Percentiles rank a stretch among this genome's conserved stretches.
Conservation (phyloP, 2,888 invertebrate genomes). For the Diachrysia chrysitis region DNA sequence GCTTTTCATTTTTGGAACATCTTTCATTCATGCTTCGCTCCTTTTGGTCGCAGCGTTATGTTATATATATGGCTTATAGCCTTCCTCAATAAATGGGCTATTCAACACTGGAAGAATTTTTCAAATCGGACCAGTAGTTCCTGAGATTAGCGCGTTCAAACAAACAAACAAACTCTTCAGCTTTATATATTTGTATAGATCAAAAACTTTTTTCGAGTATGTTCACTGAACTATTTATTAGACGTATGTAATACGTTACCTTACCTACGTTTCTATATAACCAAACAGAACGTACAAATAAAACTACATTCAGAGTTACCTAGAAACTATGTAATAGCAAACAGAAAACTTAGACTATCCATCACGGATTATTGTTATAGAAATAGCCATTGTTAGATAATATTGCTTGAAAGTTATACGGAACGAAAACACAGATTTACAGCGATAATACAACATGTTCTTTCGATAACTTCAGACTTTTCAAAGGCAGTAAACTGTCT, state of each 20-base stretch:
- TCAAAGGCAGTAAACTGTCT: conserved; percentile 9
- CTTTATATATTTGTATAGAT: no score
- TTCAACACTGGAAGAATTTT: no score
- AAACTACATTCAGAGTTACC: conserved; percentile 18
- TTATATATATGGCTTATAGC: no score
- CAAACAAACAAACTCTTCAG: no score
- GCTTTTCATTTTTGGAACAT: no score
- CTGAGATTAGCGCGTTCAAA: no score
- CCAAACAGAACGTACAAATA: conserved; percentile 5
- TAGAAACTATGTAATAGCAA: conserved; percentile 38
- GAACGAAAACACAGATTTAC: not conserved
- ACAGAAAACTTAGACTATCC: conserved; percentile 23
- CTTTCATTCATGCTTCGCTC: no score
- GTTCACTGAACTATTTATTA: not conserved
- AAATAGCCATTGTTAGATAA: conserved; percentile 13
- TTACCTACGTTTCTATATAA: not conserved
- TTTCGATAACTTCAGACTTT: conserved; percentile 14
- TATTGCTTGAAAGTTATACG: conserved; percentile 19
- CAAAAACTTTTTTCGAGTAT: not conserved
- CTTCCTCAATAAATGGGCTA: no score
- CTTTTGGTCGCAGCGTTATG: no score
- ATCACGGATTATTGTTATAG: conserved; percentile 44
- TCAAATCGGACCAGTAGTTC: no score
- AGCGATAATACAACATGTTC: conserved; percentile 2
- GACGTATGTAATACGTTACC: not conserved